Evolutionary conservation across 2,888 invertebrate species (phyloP).

Genomic region (Boloria selene): DNA sequence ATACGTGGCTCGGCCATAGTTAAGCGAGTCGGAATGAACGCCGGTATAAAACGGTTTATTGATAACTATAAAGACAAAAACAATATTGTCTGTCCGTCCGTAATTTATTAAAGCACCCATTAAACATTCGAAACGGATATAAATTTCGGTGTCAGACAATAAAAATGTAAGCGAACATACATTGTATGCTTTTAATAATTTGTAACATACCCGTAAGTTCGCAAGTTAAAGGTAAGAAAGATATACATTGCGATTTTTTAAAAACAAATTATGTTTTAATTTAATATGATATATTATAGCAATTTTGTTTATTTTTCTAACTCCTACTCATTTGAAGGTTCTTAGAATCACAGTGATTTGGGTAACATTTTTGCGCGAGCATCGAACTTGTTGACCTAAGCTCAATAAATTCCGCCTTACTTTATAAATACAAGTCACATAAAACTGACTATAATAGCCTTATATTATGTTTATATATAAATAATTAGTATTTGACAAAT

Average conservation of each 20-base stretch:
- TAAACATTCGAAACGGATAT: slow-evolving; percentile 29
- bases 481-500: slow-evolving; percentile 4
- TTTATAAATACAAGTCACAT: too few species aligned
- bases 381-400: too few species aligned
- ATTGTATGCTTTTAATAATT: slow-evolving; percentile 19
- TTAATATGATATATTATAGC: too few species aligned
- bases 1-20: neutral
- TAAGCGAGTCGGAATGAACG: slow-evolving; percentile 1
- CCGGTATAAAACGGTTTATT: slow-evolving; percentile 18
- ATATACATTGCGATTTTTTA: too few species aligned
- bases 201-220: slow-evolving; percentile 15
- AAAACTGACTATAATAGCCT: too few species aligned
- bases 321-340: too few species aligned
- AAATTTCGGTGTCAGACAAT: slow-evolving; percentile 31
- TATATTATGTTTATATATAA: too few species aligned
- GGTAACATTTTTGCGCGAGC: too few species aligned
- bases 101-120: slow-evolving; percentile 26
- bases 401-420: too few species aligned
- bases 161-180: slow-evolving; percentile 25
- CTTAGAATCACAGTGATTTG: too few species aligned
- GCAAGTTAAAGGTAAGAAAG: neutral
- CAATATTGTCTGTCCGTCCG: slow-evolving; percentile 22
- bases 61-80: slow-evolving; percentile 28
- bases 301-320: too few species aligned
- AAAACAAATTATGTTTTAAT: too few species aligned